A percentile compares a stretch with the other conserved stretches of the same genome.
Evolutionary conservation across 2,888 invertebrate genomes (phyloP).

Genomic region (Pachymerium ferrugineum): DNA sequence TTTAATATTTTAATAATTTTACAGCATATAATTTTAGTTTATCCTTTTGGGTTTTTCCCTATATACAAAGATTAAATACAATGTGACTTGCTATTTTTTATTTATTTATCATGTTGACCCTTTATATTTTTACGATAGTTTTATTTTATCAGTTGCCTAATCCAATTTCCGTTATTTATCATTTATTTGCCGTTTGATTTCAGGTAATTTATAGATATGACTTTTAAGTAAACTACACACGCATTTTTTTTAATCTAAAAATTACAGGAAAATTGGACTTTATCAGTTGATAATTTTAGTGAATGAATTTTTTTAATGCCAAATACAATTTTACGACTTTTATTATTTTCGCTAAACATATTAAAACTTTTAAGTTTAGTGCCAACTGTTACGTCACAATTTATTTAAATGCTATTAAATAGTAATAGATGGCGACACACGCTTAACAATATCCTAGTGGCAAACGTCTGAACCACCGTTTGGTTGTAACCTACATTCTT

Average conservation of each 20-base stretch:
- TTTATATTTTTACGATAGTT: conserved; percentile 4
- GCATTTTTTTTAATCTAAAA: not conserved
- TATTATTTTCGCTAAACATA: too few species aligned
- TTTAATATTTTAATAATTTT: too few species aligned
- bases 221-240: not conserved
- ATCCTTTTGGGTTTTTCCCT: not conserved
- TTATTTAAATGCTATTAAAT: too few species aligned
- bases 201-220: too few species aligned
- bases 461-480: too few species aligned
- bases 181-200: not conserved
- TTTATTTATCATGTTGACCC: not conserved
- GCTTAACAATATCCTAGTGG: too few species aligned
- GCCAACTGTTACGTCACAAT: too few species aligned
- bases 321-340: too few species aligned
- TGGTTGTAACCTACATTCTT: too few species aligned
- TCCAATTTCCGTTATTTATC: conserved; percentile 24
- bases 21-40: not conserved
- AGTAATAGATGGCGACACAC: too few species aligned
- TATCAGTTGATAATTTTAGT: not conserved
- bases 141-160: not conserved
- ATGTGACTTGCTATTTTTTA: not conserved
- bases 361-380: too few species aligned
- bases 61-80: not conserved
- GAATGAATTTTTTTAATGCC: conserved; percentile 1
- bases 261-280: not conserved